These are phyloP conservation scores for Ibycter americanus DNA, from an alignment of 2,797 vertebrate genomes.

Conservation along the genomic window DNA sequence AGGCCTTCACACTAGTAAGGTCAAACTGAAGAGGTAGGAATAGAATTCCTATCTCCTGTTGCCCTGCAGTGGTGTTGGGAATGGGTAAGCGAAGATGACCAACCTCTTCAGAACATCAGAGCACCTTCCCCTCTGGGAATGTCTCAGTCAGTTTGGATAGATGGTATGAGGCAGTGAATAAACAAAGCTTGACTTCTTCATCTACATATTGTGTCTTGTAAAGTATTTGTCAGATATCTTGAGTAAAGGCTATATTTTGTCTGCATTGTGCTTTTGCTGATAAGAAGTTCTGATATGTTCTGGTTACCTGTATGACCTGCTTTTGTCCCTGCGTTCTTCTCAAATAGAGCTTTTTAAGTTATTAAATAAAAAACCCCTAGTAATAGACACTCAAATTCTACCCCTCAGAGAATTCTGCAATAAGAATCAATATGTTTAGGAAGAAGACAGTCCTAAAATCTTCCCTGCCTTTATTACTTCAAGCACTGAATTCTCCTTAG, in stretches of 20 bases:
- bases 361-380: neutral
- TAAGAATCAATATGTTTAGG: neutral
- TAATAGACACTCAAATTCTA: neutral
- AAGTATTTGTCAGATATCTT: neutral
- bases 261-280: neutral
- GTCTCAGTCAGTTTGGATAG: neutral
- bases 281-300: neutral
- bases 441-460: neutral
- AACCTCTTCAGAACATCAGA: neutral
- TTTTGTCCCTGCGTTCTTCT: neutral
- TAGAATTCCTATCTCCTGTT: neutral
- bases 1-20: neutral
- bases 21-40: neutral
- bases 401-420: neutral
- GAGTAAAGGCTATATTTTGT: neutral
- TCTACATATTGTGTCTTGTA: neutral
- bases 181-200: neutral
- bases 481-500: neutral
- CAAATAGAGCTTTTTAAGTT: neutral
- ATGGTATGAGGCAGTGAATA: accelerated
- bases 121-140: accelerated
- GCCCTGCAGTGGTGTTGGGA: neutral
- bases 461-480: neutral
- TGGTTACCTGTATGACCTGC: neutral
- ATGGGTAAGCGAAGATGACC: neutral